phyloP scores from a whole-genome alignment of 2,797 vertebrate species.

The Peromyscus eremicus region DNA sequence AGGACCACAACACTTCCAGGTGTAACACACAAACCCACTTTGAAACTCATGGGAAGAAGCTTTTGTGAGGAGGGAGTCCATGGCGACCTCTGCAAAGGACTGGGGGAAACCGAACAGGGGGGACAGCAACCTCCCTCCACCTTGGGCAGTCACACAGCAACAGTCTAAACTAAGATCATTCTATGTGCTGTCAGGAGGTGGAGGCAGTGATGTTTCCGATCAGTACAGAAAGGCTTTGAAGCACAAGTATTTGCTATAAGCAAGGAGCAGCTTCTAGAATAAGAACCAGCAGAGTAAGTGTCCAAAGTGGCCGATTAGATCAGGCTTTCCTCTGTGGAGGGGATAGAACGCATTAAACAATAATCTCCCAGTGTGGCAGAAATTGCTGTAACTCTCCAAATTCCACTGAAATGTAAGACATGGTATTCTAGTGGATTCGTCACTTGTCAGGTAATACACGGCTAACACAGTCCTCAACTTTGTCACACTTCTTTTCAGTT shows the following conservation, averaged over 20 bases:
- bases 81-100: neutral
- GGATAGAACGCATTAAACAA: neutral
- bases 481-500: neutral
- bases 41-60: accelerated
- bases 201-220: neutral
- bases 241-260: neutral
- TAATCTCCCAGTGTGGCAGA: neutral
- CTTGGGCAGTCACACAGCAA: neutral
- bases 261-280: neutral
- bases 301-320: neutral
- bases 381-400: neutral
- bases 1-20: neutral
- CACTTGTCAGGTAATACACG: neutral
- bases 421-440: neutral
- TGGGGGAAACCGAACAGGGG: accelerated
- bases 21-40: no score
- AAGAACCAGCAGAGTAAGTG: neutral
- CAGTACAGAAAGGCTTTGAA: neutral
- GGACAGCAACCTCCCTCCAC: neutral
- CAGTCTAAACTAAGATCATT: neutral
- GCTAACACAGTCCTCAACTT: neutral
- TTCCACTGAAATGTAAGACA: neutral
- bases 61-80: neutral
- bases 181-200: neutral
- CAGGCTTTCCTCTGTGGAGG: neutral